Base-by-base conservation (phyloP, 1,140 invertebrate species). In the Drosophila suzukii region DNA sequence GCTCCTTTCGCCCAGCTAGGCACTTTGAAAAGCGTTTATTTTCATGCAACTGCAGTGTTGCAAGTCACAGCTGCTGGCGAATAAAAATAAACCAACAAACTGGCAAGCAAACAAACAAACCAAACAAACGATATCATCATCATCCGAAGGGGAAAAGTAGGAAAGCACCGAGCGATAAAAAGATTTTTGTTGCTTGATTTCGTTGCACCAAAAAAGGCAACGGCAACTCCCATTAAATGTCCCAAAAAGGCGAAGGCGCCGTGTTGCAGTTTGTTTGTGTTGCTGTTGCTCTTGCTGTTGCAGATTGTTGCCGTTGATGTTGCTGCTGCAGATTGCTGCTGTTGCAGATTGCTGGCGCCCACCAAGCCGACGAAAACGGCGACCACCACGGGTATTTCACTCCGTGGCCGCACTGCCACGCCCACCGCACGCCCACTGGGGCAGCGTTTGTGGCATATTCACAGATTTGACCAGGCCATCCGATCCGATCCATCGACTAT, bases 141-240 rank as follows among this genome's bases (percentile, higher is more conserved):
- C 78, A 71, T 49, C 81, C 56, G n/a, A 17, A 17, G 32, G 32
- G 32, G 27, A 15, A 58, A 17, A 51, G 4, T 4, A 17, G 50
- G 43, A 10, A 54, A 43, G 38, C n/a, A 44, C 46, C 41, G 61
- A 70, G 73, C 76, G 83, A 77, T 88, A 77, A 83, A 83, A 77
- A 71, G 75, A 81, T 89, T 78, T 89, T 72, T 89, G 84, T 89
- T 78, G 62, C 75, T 89, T 89, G 85, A 84, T 89, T 89, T 89
- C 59, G 81, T 62, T 89, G 84, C 71, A 84, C 84, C 84, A 89
- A 89, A 89, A 84, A 89, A 89, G 84, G 84, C 84, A 89, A 89
- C 80, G 84, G 80, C 84, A 89, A 89, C 84, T 89, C 84, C 84
- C 84, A 89, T 89, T 89, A 89, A 89, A 84, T 59, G 60, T 78